Conservation (phyloP, 2,888 invertebrate genomes). For the Chymomyza fuscimana region DNA sequence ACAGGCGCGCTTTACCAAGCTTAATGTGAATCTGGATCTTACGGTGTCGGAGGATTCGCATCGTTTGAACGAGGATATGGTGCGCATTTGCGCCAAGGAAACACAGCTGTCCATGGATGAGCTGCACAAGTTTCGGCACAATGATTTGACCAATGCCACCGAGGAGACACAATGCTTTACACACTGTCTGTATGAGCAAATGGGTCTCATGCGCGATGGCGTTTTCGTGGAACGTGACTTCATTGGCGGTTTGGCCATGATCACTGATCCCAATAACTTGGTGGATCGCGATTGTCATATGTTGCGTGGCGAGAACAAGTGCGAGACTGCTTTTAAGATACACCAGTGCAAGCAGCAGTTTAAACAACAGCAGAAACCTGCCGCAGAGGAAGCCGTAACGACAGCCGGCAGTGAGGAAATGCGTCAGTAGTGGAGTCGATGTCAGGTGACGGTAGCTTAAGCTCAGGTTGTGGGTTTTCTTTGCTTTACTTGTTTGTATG, state of each 20-base stretch:
- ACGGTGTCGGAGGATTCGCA: constrained; percentile 52
- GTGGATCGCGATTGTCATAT: constrained; percentile 39
- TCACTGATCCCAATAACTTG: constrained; percentile 42
- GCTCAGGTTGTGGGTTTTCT: not conserved
- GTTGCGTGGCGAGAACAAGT: constrained; percentile 51
- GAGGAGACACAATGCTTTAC: constrained; percentile 58
- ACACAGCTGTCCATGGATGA: constrained; percentile 61
- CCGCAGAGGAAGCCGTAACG: not conserved
- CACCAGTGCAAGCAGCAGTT: constrained; percentile 45
- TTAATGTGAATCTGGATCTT: constrained; percentile 58
- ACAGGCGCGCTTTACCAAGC: constrained; percentile 53
- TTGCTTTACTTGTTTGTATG: not conserved
- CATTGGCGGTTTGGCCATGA: constrained; percentile 38
- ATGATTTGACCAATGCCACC: constrained; percentile 46
- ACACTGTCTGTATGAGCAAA: constrained; percentile 63
- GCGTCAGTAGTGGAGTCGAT: not conserved
- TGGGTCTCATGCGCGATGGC: constrained; percentile 59
- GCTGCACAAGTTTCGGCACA: constrained; percentile 43
- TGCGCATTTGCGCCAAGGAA: constrained; percentile 55
- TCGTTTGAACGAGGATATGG: constrained; percentile 47
- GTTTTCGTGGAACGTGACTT: constrained; percentile 61
- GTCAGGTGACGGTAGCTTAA: not conserved
- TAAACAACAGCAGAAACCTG: not conserved
- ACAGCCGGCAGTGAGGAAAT: not conserved
- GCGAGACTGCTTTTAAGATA: constrained; percentile 59